These are phyloP conservation scores for Hydrozoanthus tunicans DNA, from an alignment of 64 coral and sea anemone species.

Conservation along the genomic window DNA sequence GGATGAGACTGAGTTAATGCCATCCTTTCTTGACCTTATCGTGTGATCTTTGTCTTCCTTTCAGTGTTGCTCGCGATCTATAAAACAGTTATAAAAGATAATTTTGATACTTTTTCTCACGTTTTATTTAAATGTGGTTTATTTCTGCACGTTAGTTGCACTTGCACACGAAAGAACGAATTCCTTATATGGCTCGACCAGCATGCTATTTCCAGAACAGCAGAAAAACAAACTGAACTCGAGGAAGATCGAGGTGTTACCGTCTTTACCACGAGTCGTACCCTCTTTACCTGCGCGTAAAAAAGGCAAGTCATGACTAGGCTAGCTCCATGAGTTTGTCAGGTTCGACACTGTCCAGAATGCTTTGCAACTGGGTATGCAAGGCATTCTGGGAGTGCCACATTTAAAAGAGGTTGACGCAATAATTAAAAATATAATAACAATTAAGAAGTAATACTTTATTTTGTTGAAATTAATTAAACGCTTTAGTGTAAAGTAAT, in stretches of 20 bases:
- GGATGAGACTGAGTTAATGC: no score
- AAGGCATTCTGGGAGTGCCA: neutral
- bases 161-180: conserved; percentile 8
- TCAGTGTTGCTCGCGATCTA: no score
- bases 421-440: no score
- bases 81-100: no score
- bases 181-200: conserved; percentile 39
- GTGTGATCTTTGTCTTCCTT: no score
- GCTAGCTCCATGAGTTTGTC: neutral
- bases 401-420: no score
- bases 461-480: no score
- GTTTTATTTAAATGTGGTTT: conserved; percentile 27
- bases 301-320: conserved; percentile 24
- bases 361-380: neutral
- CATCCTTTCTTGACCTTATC: no score
- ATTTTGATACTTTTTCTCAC: neutral
- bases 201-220: conserved; percentile 44
- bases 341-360: neutral
- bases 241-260: conserved; percentile 27
- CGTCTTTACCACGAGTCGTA: neutral
- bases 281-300: neutral
- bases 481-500: no score
- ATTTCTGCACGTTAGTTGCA: conserved; percentile 45
- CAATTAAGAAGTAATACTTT: no score
- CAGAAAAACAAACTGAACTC: conserved; percentile 13